These are phyloP conservation scores for Brachynemurus nebulosus DNA, from an alignment of 2,888 invertebrate species.

Conservation along the genomic window DNA sequence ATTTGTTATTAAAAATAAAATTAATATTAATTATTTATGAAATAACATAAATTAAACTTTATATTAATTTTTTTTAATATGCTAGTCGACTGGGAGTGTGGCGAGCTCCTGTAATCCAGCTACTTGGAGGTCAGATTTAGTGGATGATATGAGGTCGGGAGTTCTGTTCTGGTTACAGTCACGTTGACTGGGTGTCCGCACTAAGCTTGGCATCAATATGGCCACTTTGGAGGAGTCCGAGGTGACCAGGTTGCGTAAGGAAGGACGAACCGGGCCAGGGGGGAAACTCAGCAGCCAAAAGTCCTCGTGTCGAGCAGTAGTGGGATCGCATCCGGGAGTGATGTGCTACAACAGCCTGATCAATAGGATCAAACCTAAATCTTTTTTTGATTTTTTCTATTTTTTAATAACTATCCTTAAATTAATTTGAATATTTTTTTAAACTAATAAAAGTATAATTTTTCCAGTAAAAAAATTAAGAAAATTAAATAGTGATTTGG, in stretches of 20 bases:
- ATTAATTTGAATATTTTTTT: too few species aligned
- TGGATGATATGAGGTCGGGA: constrained; percentile 38
- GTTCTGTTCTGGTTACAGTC: constrained; percentile 31
- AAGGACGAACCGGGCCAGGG: background rate
- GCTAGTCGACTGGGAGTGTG: constrained; percentile 33
- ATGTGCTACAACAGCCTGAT: background rate
- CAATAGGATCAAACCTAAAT: constrained; percentile 1
- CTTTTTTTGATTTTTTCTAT: background rate
- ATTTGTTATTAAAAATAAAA: too few species aligned
- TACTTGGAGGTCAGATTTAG: constrained; percentile 35
- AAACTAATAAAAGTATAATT: too few species aligned
- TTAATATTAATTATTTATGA: too few species aligned
- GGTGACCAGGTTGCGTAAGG: background rate
- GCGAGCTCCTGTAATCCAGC: constrained; percentile 43
- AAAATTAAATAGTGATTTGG: too few species aligned
- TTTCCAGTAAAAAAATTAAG: too few species aligned
- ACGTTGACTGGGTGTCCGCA: constrained; percentile 30
- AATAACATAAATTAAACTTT: too few species aligned
- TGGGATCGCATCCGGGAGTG: background rate
- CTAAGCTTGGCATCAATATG: constrained; percentile 1
- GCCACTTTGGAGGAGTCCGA: background rate
- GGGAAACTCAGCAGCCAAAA: background rate
- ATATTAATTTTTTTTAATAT: background rate
- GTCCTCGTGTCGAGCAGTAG: background rate
- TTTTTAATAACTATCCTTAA: too few species aligned